Evolutionary conservation across 1,140 invertebrate species (phyloP).

Genomic region (Formica selysi): DNA sequence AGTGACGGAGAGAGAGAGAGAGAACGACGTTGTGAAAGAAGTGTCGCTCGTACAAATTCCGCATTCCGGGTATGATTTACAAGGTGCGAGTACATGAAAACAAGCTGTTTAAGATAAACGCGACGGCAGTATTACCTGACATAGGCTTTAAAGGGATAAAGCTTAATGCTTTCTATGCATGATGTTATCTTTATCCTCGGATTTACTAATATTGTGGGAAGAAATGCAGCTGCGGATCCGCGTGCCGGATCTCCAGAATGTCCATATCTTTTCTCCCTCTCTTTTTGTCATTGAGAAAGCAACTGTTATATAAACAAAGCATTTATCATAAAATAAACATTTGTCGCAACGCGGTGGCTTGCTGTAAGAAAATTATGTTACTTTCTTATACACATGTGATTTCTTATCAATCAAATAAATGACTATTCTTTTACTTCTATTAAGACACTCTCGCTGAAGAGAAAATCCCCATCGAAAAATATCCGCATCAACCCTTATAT

Average conservation of each 20-base stretch:
- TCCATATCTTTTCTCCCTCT: background rate
- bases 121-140: background rate
- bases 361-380: background rate
- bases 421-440: background rate
- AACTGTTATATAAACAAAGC: background rate
- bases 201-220: constrained; percentile 59
- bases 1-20: too few relatives aligned
- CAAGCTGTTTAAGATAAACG: constrained; percentile 42
- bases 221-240: constrained; percentile 36
- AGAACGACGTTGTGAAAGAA: background rate
- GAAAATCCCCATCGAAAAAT: constrained; percentile 22
- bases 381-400: background rate
- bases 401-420: constrained; percentile 40
- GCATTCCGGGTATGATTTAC: constrained; percentile 30
- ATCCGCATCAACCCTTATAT: constrained; percentile 12
- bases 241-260: background rate
- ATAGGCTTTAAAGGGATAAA: constrained; percentile 55
- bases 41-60: background rate
- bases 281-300: background rate
- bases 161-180: constrained; percentile 55
- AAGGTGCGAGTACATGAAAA: background rate
- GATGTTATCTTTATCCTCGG: constrained; percentile 64
- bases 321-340: constrained; percentile 24
- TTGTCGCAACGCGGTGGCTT: background rate
- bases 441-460: background rate